Evolutionary conservation across 2,888 invertebrate species (phyloP).

Genomic region (Eurois occulta): DNA sequence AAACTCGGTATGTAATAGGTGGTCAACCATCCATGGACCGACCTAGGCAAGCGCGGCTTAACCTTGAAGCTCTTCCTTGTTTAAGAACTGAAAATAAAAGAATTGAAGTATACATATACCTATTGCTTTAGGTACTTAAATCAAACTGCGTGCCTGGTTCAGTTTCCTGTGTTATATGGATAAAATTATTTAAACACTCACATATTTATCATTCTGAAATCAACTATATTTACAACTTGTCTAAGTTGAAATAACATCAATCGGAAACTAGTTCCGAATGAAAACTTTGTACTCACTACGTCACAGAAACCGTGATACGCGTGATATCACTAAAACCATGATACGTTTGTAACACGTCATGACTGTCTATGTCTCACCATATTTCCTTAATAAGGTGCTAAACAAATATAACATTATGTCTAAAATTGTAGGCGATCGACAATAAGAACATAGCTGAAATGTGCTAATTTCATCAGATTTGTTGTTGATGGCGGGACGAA

Average conservation of each 20-base stretch:
- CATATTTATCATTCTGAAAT: background rate
- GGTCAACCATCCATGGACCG: too few relatives aligned
- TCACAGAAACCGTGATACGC: background rate
- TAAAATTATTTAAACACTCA: too few relatives aligned
- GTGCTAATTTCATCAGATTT: conserved; percentile 21
- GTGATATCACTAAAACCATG: background rate
- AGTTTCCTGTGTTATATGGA: too few relatives aligned
- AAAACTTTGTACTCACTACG: conserved; percentile 8
- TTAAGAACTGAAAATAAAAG: too few relatives aligned
- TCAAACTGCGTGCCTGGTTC: too few relatives aligned
- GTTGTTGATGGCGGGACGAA: too few relatives aligned
- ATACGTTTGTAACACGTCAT: background rate
- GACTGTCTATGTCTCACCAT: background rate
- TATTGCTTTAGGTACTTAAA: too few relatives aligned
- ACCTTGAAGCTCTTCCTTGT: too few relatives aligned
- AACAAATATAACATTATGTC: conserved; percentile 13
- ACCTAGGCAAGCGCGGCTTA: too few relatives aligned
- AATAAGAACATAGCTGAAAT: background rate
- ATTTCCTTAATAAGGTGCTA: conserved; percentile 11
- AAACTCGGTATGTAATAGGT: too few relatives aligned
- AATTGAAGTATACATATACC: too few relatives aligned
- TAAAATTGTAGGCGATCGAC: background rate
- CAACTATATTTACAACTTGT: background rate
- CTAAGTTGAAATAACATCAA: background rate
- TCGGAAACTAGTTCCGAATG: background rate